Percentiles rank a stretch among this genome's conserved stretches.
Evolutionary conservation across 2,797 vertebrate species (phyloP).

Genomic region (Chromobotia macracanthus): DNA sequence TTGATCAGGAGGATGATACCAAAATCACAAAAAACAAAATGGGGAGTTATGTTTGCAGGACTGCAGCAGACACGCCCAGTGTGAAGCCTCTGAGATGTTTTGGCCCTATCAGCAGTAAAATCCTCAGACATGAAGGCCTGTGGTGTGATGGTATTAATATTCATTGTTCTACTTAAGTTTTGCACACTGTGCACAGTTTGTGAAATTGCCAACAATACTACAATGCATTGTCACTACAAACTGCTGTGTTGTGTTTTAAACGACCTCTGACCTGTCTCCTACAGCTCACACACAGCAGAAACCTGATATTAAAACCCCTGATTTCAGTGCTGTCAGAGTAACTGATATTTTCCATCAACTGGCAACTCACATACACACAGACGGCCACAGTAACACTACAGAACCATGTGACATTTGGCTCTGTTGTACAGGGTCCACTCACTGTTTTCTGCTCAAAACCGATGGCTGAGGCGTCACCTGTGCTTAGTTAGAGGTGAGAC

Average conservation of each 20-base stretch:
- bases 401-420: neutral
- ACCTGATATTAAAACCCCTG: conserved; percentile 80
- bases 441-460: conserved; percentile 87
- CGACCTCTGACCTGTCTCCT: neutral
- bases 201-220: too few relatives aligned
- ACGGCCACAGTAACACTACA: neutral
- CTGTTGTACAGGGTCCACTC: conserved; percentile 81
- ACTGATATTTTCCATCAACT: conserved; percentile 88
- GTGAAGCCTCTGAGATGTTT: too few relatives aligned
- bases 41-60: too few relatives aligned
- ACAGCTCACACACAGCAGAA: conserved; percentile 86
- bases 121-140: too few relatives aligned
- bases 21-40: too few relatives aligned
- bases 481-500: conserved; percentile 80
- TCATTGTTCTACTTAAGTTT: too few relatives aligned
- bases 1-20: conserved; percentile 92
- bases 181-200: too few relatives aligned
- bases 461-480: conserved; percentile 80
- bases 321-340: conserved; percentile 83
- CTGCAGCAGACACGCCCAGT: conserved; percentile 78
- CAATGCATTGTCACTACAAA: too few relatives aligned
- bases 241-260: neutral
- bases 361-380: conserved; percentile 70
- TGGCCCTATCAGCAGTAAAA: too few relatives aligned
- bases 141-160: too few relatives aligned